Evolutionary conservation across 2,797 vertebrate genomes (phyloP), one percentile per base, ranked within the genome.

Genomic region (Betta splendens): DNA sequence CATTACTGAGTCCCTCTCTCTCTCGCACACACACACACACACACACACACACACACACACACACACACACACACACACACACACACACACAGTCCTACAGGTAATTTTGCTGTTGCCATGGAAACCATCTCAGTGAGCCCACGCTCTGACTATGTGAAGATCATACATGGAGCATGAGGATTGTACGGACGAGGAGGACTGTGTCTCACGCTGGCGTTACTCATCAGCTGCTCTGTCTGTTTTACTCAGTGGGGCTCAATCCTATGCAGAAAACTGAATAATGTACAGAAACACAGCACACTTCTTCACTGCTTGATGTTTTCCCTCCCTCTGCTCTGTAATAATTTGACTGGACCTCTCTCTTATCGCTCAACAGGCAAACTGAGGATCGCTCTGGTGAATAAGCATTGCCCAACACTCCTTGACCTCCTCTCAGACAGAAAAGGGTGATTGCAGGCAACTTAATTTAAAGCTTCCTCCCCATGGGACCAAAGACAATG

Each of bases 21-120:
- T n/a, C n/a, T n/a, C n/a, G n/a, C n/a, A n/a, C n/a, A n/a, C n/a
- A n/a, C n/a, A n/a, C n/a, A n/a, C n/a, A 7, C 36, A 9, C 62
- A 7, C 25, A 23, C 25, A 17, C 13, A 16, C 35, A 2, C 32
- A 31, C 64, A 29, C 16, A 26, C 28, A 9, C 9, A 36, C 23
- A 28, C 25, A 28, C 18, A 36, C 33, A 33, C 47, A 28, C 23
- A 39, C 21, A 22, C 31, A 51, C 37, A 16, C 56, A 33, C 17
- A 53, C 33, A 39, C 13, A 56, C 35, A 50, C 38, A 61, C 42
- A 17, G 23, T 56, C 18, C 28, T 73, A 84, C 78, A 88, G 85
- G 85, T 90, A 74, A 80, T 75, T 53, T 64, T 74, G 29, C 64
- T 62, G 88, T 91, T 91, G 73, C 85, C 86, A 91, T 87, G 81